A percentile compares a stretch with the other conserved stretches of the same genome.
Conservation (phyloP, 37 sponge, comb jelly and placozoan species). For the Lycopodina hypogea region DNA sequence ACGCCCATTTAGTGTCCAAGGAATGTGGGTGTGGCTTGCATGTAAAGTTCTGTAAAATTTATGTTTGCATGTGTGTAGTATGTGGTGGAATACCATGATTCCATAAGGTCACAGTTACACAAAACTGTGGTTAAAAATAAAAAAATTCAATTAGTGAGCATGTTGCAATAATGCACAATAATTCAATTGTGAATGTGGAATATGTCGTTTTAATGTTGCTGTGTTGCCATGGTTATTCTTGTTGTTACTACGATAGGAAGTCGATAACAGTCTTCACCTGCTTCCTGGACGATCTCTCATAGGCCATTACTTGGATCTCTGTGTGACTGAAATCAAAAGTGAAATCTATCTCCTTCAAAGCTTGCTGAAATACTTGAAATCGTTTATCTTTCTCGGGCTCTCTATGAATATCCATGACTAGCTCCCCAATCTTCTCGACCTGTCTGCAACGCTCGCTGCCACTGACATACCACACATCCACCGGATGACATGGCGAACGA, state of each 20-base stretch:
- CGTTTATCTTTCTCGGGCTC: neutral
- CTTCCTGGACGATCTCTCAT: neutral
- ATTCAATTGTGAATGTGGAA: too few species aligned
- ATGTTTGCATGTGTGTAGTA: too few species aligned
- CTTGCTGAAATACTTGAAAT: neutral
- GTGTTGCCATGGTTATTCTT: neutral
- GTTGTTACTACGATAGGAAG: conserved; percentile 8
- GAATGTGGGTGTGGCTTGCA: too few species aligned
- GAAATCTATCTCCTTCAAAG: conserved; percentile 26
- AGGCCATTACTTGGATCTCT: conserved; percentile 35
- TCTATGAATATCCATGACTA: conserved; percentile 13
- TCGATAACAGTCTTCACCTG: conserved; percentile 30
- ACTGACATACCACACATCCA: conserved; percentile 16
- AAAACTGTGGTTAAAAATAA: too few species aligned
- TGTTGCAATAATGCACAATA: too few species aligned
- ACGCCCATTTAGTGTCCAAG: too few species aligned
- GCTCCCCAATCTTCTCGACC: conserved; percentile 25
- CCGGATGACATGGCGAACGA: conserved; percentile 5
- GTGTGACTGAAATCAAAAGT: conserved; percentile 36
- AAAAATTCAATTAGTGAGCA: too few species aligned
- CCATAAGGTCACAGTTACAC: too few species aligned
- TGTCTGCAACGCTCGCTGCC: neutral
- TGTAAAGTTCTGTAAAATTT: too few species aligned
- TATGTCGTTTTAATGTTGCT: too few species aligned
- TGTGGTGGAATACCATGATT: too few species aligned